A percentile compares a stretch with the other conserved stretches of the same genome.
These are phyloP conservation scores for Toxonevra muliebris DNA, from an alignment of 2,888 invertebrate species.

Conservation along the genomic window DNA sequence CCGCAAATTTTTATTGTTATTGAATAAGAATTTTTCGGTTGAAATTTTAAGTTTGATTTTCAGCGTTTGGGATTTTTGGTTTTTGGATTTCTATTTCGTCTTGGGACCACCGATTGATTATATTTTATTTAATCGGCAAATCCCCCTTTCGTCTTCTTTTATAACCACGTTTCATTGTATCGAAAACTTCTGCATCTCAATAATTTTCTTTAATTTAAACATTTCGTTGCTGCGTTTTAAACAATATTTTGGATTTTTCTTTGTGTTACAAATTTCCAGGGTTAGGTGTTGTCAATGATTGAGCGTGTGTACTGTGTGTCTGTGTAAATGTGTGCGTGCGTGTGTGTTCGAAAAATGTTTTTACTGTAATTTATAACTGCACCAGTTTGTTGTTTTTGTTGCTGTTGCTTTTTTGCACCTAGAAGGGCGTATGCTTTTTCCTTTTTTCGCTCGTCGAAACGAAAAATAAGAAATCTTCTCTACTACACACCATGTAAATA, in stretches of 20 bases:
- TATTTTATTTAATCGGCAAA: constrained; percentile 48
- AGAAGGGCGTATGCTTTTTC: constrained; percentile 43
- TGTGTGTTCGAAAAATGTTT: constrained; percentile 7
- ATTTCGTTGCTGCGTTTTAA: neutral
- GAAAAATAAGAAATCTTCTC: neutral
- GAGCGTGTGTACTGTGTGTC: constrained; percentile 10
- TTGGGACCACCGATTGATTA: constrained; percentile 53
- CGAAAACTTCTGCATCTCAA: constrained; percentile 23
- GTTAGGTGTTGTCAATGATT: constrained; percentile 6
- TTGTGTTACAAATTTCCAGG: neutral
- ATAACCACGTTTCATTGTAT: constrained; percentile 58
- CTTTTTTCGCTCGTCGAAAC: neutral
- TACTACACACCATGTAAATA: neutral
- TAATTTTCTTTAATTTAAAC: neutral
- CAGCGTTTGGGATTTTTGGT: too few relatives aligned
- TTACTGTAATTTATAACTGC: constrained; percentile 11
- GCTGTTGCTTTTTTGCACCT: constrained; percentile 37
- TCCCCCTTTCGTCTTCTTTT: constrained; percentile 59
- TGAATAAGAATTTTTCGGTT: too few relatives aligned
- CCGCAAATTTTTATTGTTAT: constrained; percentile 16
- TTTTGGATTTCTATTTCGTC: constrained; percentile 9
- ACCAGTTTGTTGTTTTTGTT: constrained; percentile 34
- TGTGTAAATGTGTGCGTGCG: constrained; percentile 9
- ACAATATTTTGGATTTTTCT: neutral
- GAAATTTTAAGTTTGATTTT: too few relatives aligned